Evolutionary conservation across 1,140 invertebrate species (phyloP).

Genomic region (Thalassaphorura encarpata): DNA sequence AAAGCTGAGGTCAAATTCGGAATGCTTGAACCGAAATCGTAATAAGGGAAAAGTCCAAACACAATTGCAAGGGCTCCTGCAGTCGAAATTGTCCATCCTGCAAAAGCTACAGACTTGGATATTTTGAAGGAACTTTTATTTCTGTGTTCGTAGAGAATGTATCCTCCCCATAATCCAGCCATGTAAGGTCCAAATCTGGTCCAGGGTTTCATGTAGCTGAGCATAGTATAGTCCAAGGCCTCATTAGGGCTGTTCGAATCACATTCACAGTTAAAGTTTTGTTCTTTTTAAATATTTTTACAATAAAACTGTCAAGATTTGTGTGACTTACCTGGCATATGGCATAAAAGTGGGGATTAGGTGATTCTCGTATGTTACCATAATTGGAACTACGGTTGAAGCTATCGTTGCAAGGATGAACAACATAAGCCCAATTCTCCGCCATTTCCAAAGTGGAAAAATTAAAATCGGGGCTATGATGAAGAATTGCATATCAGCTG

Average conservation of each 20-base stretch:
- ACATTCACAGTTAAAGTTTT: not conserved
- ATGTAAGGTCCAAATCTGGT: slow-evolving; percentile 20
- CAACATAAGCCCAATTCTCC: slow-evolving; percentile 14
- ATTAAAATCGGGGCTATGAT: slow-evolving; percentile 47
- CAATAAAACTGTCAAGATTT: not conserved
- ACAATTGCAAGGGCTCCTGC: slow-evolving; percentile 33
- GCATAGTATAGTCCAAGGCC: not conserved
- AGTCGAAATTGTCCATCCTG: slow-evolving; percentile 36
- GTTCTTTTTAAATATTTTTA: not conserved
- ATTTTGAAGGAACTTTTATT: slow-evolving; percentile 3
- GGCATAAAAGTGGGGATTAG: slow-evolving; percentile 1
- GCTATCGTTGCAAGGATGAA: slow-evolving; percentile 15
- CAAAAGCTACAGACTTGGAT: not conserved
- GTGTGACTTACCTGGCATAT: not conserved
- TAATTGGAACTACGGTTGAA: slow-evolving; percentile 20
- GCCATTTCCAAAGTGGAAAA: slow-evolving; percentile 34
- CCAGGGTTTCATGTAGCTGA: slow-evolving; percentile 26
- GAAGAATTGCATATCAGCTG: slow-evolving; percentile 71
- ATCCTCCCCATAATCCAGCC: slow-evolving; percentile 21
- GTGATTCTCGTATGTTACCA: slow-evolving; percentile 4
- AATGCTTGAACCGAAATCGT: slow-evolving; percentile 19
- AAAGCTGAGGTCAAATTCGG: not conserved
- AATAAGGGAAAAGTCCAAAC: slow-evolving; percentile 35
- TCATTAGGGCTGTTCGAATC: not conserved
- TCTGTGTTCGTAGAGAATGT: slow-evolving; percentile 10